Evolutionary conservation across 64 coral and sea anemone species (phyloP).

Genomic region (Montipora efflorescens): DNA sequence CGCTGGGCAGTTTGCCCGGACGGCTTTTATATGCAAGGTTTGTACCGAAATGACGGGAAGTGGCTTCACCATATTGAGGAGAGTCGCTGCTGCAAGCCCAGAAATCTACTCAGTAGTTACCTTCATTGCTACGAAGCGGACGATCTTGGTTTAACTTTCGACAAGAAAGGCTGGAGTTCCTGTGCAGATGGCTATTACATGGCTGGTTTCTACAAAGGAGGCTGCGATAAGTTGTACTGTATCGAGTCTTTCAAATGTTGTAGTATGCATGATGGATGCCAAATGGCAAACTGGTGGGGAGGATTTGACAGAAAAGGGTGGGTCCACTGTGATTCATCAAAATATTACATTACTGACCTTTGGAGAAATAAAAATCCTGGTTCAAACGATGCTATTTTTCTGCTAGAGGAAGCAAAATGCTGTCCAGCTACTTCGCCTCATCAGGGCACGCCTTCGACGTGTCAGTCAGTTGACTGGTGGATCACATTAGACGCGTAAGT

Average conservation of each 20-base stretch:
- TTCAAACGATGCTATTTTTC: not conserved
- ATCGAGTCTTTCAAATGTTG: conserved; percentile 36
- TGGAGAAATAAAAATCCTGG: not conserved
- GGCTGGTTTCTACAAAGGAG: conserved; percentile 22
- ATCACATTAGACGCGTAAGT: not conserved
- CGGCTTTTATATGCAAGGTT: conserved; percentile 9
- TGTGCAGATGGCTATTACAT: conserved; percentile 41
- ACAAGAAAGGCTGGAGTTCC: conserved; percentile 29
- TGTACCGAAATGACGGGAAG: not conserved
- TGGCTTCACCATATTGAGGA: conserved; percentile 12
- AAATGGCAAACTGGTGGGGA: conserved; percentile 30
- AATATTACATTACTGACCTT: conserved; percentile 24
- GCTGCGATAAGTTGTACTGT: conserved; percentile 28
- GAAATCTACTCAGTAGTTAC: not conserved
- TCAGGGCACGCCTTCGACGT: not conserved
- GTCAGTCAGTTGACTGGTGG: not conserved
- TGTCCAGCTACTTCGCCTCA: not conserved
- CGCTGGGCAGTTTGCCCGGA: conserved; percentile 16
- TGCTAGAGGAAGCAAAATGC: conserved; percentile 23
- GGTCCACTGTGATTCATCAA: not conserved
- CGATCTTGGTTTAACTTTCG: not conserved
- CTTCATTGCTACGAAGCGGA: not conserved
- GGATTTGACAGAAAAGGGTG: conserved; percentile 4
- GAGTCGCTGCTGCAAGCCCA: conserved; percentile 40
- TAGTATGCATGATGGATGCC: conserved; percentile 5